Evolutionary conservation across 2,888 invertebrate species (phyloP).

Genomic region (Standfussiana lucernea): DNA sequence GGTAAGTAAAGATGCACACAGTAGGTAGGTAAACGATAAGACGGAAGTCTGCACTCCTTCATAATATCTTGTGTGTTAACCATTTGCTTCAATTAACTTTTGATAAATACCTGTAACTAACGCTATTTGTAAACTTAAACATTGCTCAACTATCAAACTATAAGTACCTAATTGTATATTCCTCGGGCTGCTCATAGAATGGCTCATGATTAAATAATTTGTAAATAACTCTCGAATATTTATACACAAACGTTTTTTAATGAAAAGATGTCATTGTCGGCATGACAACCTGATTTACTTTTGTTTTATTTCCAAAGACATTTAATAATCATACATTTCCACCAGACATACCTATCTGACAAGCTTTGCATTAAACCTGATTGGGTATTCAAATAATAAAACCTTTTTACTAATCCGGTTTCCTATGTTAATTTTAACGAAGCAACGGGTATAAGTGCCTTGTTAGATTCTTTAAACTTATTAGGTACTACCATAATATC

Average conservation of each 20-base stretch:
- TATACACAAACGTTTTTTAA: slow-evolving; percentile 54
- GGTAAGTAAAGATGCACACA: neutral
- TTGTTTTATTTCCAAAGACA: slow-evolving; percentile 46
- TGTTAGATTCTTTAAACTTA: neutral
- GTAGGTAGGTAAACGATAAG: neutral
- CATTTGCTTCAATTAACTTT: slow-evolving; percentile 7
- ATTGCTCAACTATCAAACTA: neutral
- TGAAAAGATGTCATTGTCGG: slow-evolving; percentile 34
- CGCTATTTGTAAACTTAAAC: slow-evolving; percentile 15
- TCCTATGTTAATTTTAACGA: neutral
- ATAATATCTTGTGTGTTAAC: slow-evolving; percentile 14
- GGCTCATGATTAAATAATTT: slow-evolving; percentile 78
- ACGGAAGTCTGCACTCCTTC: slow-evolving; percentile 3
- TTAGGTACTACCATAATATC: slow-evolving; percentile 14
- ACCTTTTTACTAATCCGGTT: neutral
- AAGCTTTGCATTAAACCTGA: slow-evolving; percentile 12
- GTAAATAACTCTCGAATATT: slow-evolving; percentile 48
- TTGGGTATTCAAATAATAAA: neutral
- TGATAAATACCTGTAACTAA: slow-evolving; percentile 10
- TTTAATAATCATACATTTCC: neutral
- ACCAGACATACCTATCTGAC: slow-evolving; percentile 18
- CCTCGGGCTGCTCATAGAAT: slow-evolving; percentile 88
- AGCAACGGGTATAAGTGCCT: neutral
- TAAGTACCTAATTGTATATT: slow-evolving; percentile 85
- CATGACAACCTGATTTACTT: slow-evolving; percentile 45